Evolutionary conservation across 2,113 vertebrate species (phyloP).

Genomic region (Odontesthes bonariensis): DNA sequence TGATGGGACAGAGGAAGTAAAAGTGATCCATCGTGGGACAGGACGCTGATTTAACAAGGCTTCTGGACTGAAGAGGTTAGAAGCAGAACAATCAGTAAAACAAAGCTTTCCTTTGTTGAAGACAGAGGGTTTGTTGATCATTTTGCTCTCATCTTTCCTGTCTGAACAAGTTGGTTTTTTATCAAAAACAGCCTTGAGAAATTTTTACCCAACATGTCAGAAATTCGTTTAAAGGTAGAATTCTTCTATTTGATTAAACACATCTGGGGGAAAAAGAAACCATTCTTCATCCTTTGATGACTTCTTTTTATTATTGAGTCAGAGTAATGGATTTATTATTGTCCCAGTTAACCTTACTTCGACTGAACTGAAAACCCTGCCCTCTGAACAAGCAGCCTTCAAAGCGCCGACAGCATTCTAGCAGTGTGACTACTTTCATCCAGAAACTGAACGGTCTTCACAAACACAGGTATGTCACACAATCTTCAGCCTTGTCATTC

Average conservation of each 20-base stretch:
- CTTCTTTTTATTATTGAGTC: constrained; percentile 2
- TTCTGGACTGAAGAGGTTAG: constrained; percentile 3
- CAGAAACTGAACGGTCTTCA: background rate
- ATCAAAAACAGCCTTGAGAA: constrained; percentile 46
- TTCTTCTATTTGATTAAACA: constrained; percentile 22
- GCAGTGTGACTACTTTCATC: background rate
- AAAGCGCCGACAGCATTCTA: background rate
- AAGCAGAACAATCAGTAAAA: constrained; percentile 20
- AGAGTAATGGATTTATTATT: constrained; percentile 17
- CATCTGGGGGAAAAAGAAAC: background rate
- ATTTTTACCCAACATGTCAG: background rate
- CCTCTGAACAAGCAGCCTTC: constrained; percentile 12
- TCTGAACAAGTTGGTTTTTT: constrained; percentile 34
- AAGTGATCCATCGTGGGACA: constrained; percentile 64
- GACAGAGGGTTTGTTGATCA: constrained; percentile 4
- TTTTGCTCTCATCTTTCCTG: background rate
- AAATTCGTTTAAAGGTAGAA: constrained; percentile 32
- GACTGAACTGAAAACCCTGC: constrained; percentile 3
- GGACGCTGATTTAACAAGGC: constrained; percentile 53
- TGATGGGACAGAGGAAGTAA: constrained; percentile 58
- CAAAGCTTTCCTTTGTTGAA: constrained; percentile 33
- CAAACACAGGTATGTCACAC: background rate
- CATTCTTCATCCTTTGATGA: background rate
- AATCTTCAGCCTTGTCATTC: background rate
- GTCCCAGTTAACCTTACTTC: constrained; percentile 16